Evolutionary conservation across 2,113 vertebrate genomes (phyloP).

Genomic region (Actenoides hombroni): DNA sequence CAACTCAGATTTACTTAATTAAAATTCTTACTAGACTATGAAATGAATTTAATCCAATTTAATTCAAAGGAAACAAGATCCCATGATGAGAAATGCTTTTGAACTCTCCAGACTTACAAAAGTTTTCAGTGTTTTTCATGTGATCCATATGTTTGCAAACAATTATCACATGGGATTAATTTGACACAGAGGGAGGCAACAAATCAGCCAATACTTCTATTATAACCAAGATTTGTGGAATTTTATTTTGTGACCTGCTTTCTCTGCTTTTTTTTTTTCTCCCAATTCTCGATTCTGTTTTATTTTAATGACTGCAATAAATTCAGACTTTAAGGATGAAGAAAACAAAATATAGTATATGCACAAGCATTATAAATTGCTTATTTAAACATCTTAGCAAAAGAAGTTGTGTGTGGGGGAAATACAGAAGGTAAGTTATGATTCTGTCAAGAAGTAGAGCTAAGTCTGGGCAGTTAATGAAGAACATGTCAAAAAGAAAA

Average conservation of each 20-base stretch:
- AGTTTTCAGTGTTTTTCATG: background rate
- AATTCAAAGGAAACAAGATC: background rate
- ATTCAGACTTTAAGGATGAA: background rate
- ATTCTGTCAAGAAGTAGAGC: background rate
- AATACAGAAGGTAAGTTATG: background rate
- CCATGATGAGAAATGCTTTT: background rate
- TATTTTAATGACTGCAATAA: background rate
- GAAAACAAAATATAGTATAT: background rate
- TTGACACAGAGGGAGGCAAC: background rate
- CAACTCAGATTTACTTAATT: background rate
- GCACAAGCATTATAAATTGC: background rate
- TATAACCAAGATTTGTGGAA: background rate
- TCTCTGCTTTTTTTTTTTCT: background rate
- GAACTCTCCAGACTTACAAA: background rate
- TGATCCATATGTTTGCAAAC: slow-evolving; percentile 5
- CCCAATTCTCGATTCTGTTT: background rate
- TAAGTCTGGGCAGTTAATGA: background rate
- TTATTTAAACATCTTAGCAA: background rate
- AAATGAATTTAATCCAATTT: background rate
- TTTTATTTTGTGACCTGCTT: background rate
- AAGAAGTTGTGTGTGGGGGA: fast-evolving
- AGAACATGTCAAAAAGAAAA: background rate
- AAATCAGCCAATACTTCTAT: background rate
- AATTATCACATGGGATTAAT: background rate
- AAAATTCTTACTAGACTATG: background rate